phyloP scores from a whole-genome alignment of 2,888 invertebrate species.

The Agonopterix arenella region DNA sequence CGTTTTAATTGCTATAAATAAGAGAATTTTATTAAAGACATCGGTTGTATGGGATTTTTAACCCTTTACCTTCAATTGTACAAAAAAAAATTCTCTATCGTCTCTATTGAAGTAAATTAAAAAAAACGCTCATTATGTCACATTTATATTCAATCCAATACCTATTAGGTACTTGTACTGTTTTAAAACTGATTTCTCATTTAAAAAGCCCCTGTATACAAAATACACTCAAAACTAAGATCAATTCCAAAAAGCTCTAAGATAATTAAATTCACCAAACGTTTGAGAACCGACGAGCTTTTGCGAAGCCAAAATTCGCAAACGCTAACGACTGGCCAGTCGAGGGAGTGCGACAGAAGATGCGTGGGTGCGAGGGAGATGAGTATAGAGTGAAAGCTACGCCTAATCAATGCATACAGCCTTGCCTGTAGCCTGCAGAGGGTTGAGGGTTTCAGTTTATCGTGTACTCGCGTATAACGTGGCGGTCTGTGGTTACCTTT shows the following conservation, averaged over 20 bases:
- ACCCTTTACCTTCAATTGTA: too few species aligned
- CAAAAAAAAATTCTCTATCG: too few species aligned
- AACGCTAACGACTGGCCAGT: slow-evolving; percentile 41
- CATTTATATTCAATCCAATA: too few species aligned
- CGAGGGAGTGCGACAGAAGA: slow-evolving; percentile 35
- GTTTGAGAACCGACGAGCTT: slow-evolving; percentile 50
- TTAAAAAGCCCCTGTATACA: too few species aligned
- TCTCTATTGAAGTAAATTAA: too few species aligned
- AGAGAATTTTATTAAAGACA: too few species aligned
- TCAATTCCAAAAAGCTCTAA: neutral
- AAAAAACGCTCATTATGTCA: too few species aligned
- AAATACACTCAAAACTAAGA: too few species aligned
- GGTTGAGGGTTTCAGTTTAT: slow-evolving; percentile 50
- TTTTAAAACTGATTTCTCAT: too few species aligned
- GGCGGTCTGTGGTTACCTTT: slow-evolving; percentile 34
- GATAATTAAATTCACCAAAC: slow-evolving; percentile 33
- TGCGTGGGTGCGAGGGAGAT: slow-evolving; percentile 35
- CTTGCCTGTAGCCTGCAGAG: slow-evolving; percentile 52
- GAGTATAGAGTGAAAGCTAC: slow-evolving; percentile 43
- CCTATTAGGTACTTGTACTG: too few species aligned
- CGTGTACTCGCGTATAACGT: slow-evolving; percentile 30
- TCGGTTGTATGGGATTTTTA: too few species aligned
- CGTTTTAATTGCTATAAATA: too few species aligned
- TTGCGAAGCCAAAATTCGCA: slow-evolving; percentile 67
- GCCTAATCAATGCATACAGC: slow-evolving; percentile 73